Evolutionary conservation across 2,797 vertebrate genomes (phyloP), one percentile per base, ranked within the genome.

Genomic region (Pangasius djambal): DNA sequence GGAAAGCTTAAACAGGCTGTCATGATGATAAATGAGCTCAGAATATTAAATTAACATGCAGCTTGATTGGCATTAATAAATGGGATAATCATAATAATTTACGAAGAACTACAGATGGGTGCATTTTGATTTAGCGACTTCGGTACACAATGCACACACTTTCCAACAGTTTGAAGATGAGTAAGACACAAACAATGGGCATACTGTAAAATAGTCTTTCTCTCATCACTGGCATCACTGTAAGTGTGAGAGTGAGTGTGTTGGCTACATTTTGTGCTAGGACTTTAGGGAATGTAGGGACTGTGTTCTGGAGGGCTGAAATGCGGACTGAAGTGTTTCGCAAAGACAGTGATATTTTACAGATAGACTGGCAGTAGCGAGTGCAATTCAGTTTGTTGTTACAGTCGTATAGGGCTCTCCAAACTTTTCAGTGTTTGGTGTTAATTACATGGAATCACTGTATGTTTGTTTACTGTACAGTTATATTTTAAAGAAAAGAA

Each of bases 11-110:
- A 82, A 37, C 79, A 61, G 55, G 22, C 52, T 90, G 82, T 87
- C 82, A 87, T 72, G 74, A 48, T 86, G 84, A 89, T 87, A 74
- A 78, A 91, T 87, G 61, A 63, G 77, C 59, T 89, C 72, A 63
- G 69, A 67, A 88, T 55, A 59, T 57, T 84, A 88, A 86, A 86
- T 83, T 83, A 87, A 87, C 86, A 77, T 89, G 59, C 77, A 74
- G 87, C 69, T 74, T 88, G 87, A 88, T 85, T 89, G 87, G 44
- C 81, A 59, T 79, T 57, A 78, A 75, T 22, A 70, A 87, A 88
- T 79, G 70, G 61, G 57, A 34, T 78, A 63, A 77, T 84, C 20
- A 37, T 28, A 72, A 28, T 88, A 28, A 85, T 65, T 75, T 67
- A 67, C 55, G 81, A 15, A 61, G 87, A 59, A 55, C 28, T 65